Evolutionary conservation across 2,888 invertebrate species (phyloP).

Genomic region (Folsomia candida): DNA sequence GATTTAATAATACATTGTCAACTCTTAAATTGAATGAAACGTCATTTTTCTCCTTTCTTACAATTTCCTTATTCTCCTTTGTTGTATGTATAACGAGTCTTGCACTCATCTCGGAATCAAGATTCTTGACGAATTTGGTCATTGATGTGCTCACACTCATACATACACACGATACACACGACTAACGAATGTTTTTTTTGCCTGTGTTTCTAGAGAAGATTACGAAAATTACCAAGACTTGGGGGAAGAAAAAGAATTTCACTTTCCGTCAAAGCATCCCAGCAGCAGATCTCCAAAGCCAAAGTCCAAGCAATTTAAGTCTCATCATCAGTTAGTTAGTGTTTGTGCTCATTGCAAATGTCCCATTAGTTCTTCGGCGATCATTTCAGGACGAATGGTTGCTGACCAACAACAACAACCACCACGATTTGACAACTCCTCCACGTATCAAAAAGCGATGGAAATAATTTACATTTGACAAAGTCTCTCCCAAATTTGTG

Average conservation of each 20-base stretch:
- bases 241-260: slow-evolving; percentile 2
- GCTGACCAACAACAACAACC: not conserved
- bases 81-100: not conserved
- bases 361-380: not conserved
- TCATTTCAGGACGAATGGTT: slow-evolving; percentile 5
- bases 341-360: slow-evolving; percentile 3
- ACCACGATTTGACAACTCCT: not conserved
- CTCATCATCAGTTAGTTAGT: not conserved
- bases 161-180: not conserved
- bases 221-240: slow-evolving; percentile 12
- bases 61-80: not conserved
- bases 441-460: not conserved
- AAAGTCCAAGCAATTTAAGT: not conserved
- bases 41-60: not conserved
- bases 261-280: slow-evolving; percentile 5
- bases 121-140: not conserved
- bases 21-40: not conserved
- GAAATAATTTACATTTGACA: slow-evolving; percentile 8
- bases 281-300: not conserved
- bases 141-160: no score
- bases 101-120: no score
- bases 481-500: not conserved
- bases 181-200: not conserved
- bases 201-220: slow-evolving; percentile 2
- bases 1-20: slow-evolving; percentile 3